Evolutionary conservation across 2,888 invertebrate species (phyloP), one percentile per base, ranked within the genome.

Genomic region (Diarsia dahlii): DNA sequence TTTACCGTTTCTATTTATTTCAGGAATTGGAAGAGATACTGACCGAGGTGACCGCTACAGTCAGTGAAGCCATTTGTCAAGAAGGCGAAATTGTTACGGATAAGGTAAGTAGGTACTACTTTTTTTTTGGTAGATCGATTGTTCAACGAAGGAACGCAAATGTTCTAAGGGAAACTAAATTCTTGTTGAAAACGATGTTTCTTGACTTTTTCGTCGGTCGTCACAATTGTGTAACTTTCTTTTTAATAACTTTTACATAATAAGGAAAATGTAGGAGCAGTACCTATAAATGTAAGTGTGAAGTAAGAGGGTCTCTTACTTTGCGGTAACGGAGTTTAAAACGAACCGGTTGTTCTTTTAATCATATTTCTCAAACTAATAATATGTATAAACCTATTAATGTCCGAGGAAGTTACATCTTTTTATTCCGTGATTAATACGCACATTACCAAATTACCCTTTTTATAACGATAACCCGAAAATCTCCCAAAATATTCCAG

Each of bases 1-100:
- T 77, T 76, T 74, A 66, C 56, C 9, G 3, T 71, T 62, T 67
- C 45, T 62, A 56, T 82, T 83, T 87, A 84, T 97, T 97, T 88
- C 97, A 99, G 98, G 99, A 99, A 96, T 97, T 99, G 91, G 99
- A 99, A 95, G 99, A 99, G 93, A 98, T 99, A 91, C 98, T 99
- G 96, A 97, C 98, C 85, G 99, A 99, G 92, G 97, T 99, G 80
- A 99, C 98, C 94, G 97, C 98, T 89, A 98, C 98, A 79, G 97
- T 99, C 88, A 98, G 99, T 89, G 99, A 99, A 86, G 98, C 99
- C 45, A 98, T 99, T 91, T 97, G 98, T 89, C 98, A 99, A 93
- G 98, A 98, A 88, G 98, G 99, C 76, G 98, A 98, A 95, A 97
- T 98, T 87, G 97, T 99, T 90, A 97, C 98, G 82, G 97, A 97